phyloP scores from a whole-genome alignment of 2,888 invertebrate species.

The Scaptomyza parva region DNA sequence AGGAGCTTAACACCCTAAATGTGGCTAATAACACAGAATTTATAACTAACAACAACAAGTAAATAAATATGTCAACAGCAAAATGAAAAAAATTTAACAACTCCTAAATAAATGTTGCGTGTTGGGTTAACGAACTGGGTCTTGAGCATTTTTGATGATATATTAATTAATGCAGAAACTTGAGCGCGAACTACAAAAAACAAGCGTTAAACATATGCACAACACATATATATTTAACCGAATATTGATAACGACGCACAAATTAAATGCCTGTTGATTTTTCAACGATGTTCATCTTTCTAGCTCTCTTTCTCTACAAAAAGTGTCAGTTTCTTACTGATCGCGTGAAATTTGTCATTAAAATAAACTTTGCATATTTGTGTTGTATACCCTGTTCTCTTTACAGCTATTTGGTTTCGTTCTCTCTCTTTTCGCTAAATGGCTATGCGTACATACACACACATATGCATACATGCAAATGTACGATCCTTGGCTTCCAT shows the following conservation, averaged over 20 bases:
- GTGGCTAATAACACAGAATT: conserved; percentile 60
- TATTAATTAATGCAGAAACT: conserved; percentile 72
- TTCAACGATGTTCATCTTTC: background rate
- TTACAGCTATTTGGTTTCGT: background rate
- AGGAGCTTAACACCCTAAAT: conserved; percentile 58
- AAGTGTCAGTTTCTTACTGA: conserved; percentile 68
- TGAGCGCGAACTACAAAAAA: conserved; percentile 33
- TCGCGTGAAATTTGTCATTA: conserved; percentile 68
- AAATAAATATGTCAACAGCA: conserved; percentile 40
- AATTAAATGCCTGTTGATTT: conserved; percentile 54
- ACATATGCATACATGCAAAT: background rate
- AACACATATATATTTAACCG: conserved; percentile 60
- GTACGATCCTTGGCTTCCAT: background rate
- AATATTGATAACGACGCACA: conserved; percentile 69
- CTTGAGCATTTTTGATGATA: conserved; percentile 11
- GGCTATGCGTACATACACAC: no score
- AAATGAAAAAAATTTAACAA: conserved; percentile 18
- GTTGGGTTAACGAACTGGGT: conserved; percentile 72
- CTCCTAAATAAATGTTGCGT: background rate
- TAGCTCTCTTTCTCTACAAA: conserved; percentile 21
- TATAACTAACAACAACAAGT: conserved; percentile 43
- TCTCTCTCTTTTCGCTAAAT: background rate
- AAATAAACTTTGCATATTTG: conserved; percentile 4
- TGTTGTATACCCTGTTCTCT: background rate
- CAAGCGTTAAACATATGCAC: conserved; percentile 63